A percentile compares a stretch with the other conserved stretches of the same genome.
phyloP scores from a whole-genome alignment of 2,113 vertebrate genomes.

The Tachysurus vachellii region DNA sequence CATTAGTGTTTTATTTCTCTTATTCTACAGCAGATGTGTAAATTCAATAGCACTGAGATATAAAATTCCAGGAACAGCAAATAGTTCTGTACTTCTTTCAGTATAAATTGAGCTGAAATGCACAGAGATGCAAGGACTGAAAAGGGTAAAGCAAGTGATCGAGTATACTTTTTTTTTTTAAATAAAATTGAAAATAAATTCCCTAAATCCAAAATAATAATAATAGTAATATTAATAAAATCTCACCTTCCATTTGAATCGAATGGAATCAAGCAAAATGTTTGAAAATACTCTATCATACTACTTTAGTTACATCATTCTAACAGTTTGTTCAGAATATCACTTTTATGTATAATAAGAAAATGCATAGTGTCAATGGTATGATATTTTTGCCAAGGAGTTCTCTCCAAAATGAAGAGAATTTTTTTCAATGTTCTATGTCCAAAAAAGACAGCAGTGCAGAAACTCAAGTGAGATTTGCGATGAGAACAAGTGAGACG shows the following conservation, averaged over 20 bases:
- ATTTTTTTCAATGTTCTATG: background rate
- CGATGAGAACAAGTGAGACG: background rate
- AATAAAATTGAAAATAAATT: too few species aligned
- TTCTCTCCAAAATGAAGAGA: background rate
- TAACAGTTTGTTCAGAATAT: background rate
- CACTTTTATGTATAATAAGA: background rate
- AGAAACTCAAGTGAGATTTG: background rate
- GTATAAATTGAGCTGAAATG: too few species aligned
- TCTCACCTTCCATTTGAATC: background rate
- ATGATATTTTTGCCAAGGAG: background rate
- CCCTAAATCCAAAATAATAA: too few species aligned
- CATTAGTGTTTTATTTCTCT: background rate
- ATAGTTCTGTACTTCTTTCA: too few species aligned
- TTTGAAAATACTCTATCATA: background rate
- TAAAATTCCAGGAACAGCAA: background rate
- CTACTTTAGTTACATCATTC: background rate
- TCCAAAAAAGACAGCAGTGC: background rate
- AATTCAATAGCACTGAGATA: background rate
- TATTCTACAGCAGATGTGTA: background rate
- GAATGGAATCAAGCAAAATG: background rate
- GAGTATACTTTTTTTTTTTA: background rate
- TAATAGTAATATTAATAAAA: too few species aligned
- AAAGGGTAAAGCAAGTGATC: background rate
- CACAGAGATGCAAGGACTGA: background rate
- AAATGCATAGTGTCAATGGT: background rate